Evolutionary conservation across 92 coral and sea anemone species (phyloP), one percentile per base, ranked within the genome.

Genomic region (Zoanthus solanderi): DNA sequence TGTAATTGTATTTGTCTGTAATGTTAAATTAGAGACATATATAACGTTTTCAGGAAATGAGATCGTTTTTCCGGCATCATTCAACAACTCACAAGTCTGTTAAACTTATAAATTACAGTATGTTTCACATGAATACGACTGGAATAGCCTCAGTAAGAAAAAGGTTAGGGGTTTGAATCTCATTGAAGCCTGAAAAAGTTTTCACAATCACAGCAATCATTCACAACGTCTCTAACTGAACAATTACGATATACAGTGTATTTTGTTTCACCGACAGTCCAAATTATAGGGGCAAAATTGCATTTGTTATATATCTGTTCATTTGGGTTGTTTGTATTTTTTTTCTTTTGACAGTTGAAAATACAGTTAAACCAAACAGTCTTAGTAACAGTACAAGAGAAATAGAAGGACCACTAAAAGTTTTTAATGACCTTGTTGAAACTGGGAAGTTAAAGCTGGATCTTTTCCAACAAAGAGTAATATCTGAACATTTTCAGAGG

Each of bases 401-500:
- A 18, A 53, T 2, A 4, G 75, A 81, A 63, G 85, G 85, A 23
- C 85, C 85, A 3, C 14, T 81, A 44, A 45, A 81, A 18, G 53
- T 28, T 0, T 81, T 81, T 81, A 46, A 66, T 65, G 75, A 65
- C 28, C 66, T 66, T 8, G 75, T 81, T 10, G 31, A 66, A 46
- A 46, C 44, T 81, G 85, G 75, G 30, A 66, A 81, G 7, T 28
- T 81, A 47, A 81, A 81, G 47, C n/a, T 47, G 16, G 85, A 81
- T 28, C 61, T 44, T 71, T 65, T 81, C 66, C 85, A 81, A 66
- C 47, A 81, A 66, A 34, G 45, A 28, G 75, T 81, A 30, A 81
- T 81, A 66, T 65, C 85, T 10, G 61, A 81, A 13, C 75, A 81
- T 57, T 81, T 81, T 71, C 76, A 81, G 31, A 81, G 85, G 30